Evolutionary conservation across 2,113 vertebrate genomes (phyloP).

Genomic region (Colaptes auratus): DNA sequence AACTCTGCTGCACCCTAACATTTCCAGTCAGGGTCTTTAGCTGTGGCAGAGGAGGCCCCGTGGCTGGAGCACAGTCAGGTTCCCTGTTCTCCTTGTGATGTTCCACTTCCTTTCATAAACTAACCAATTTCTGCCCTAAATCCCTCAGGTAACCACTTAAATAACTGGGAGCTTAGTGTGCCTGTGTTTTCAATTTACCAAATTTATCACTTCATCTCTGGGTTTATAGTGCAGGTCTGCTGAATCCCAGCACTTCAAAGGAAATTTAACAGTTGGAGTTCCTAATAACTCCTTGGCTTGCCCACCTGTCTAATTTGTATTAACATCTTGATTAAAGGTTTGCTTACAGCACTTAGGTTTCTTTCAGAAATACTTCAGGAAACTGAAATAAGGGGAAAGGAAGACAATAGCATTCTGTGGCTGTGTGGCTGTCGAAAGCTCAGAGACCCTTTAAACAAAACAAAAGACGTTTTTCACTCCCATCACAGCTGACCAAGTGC

Average conservation of each 20-base stretch:
- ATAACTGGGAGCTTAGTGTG: slow-evolving; percentile 20
- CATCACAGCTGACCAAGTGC: background rate
- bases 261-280: slow-evolving; percentile 54
- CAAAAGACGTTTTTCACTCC: background rate
- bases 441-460: background rate
- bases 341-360: slow-evolving; percentile 18
- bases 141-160: slow-evolving; percentile 34
- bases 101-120: background rate
- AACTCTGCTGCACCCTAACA: fast-evolving
- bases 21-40: background rate
- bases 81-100: background rate
- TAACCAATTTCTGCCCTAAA: background rate
- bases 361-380: background rate
- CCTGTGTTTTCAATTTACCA: slow-evolving; percentile 42
- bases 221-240: slow-evolving; percentile 25
- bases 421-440: background rate
- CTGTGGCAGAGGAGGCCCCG: background rate
- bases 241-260: slow-evolving; percentile 33
- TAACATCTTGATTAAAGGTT: slow-evolving; percentile 22
- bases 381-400: background rate
- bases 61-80: fast-evolving
- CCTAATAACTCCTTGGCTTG: slow-evolving; percentile 48
- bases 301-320: slow-evolving; percentile 49
- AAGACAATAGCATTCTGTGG: background rate
- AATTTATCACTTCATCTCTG: slow-evolving; percentile 63